Evolutionary conservation across 1,140 invertebrate species (phyloP).

Genomic region (Melanaphis sacchari): DNA sequence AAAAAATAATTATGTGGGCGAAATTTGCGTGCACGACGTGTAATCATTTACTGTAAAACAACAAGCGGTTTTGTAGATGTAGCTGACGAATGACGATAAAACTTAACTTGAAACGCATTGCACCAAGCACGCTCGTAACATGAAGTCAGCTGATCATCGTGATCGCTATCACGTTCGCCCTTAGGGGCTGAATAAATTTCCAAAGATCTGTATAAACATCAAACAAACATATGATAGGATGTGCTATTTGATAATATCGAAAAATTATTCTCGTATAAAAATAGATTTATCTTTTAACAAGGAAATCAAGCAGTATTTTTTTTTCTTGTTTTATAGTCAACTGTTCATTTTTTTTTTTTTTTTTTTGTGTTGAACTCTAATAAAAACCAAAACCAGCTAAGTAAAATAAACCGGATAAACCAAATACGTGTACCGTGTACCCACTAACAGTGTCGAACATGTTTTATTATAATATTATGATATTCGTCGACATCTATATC

Average conservation of each 20-base stretch:
- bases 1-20: background rate
- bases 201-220: background rate
- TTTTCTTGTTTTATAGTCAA: background rate
- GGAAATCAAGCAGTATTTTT: background rate
- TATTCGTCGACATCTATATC: too few relatives aligned
- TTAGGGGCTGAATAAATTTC: background rate
- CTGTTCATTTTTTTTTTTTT: background rate
- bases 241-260: background rate
- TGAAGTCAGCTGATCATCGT: background rate
- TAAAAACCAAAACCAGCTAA: too few relatives aligned
- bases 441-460: too few relatives aligned
- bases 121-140: background rate
- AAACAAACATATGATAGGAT: background rate
- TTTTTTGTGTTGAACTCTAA: too few relatives aligned
- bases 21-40: background rate
- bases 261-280: background rate
- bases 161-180: background rate
- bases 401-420: too few relatives aligned
- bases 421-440: too few relatives aligned
- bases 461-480: too few relatives aligned
- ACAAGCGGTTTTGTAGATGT: background rate
- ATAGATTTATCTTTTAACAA: background rate
- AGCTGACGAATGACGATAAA: background rate
- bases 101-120: background rate
- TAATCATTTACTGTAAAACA: background rate